A percentile compares a stretch with the other conserved stretches of the same genome.
These are phyloP conservation scores for Panurus biarmicus DNA, from an alignment of 2,113 vertebrate genomes.

Conservation along the genomic window DNA sequence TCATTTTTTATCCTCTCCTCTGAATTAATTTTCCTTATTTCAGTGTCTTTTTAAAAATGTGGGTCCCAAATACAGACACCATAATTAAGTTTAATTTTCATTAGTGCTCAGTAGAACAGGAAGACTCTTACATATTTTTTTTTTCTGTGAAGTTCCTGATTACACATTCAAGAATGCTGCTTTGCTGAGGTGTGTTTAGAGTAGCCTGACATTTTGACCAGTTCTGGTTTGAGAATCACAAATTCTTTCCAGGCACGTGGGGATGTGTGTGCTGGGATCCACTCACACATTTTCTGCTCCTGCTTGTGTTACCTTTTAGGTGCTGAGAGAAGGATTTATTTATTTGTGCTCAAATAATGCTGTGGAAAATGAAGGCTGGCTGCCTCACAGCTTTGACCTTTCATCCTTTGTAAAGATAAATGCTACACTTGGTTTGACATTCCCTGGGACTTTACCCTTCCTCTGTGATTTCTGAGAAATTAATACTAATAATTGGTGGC, in stretches of 20 bases:
- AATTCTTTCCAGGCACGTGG: background rate
- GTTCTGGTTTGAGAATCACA: background rate
- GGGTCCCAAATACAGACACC: background rate
- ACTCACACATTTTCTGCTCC: background rate
- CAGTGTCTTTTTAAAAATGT: background rate
- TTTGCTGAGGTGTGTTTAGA: background rate
- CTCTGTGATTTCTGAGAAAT: conserved; percentile 1
- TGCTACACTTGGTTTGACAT: background rate
- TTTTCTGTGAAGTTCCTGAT: conserved; percentile 1
- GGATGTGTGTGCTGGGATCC: background rate
- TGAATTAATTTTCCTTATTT: background rate
- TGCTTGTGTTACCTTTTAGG: background rate
- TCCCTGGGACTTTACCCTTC: background rate
- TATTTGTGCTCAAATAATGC: background rate
- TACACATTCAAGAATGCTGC: background rate
- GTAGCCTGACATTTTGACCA: background rate
- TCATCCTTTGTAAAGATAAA: background rate
- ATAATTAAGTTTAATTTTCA: conserved; percentile 44
- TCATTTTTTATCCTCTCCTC: background rate
- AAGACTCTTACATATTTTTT: background rate
- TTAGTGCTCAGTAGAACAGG: conserved; percentile 21
- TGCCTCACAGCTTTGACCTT: background rate
- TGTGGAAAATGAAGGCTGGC: background rate
- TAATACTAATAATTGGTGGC: background rate
- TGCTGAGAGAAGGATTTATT: background rate